These are phyloP conservation scores for Monarcha castaneiventris DNA, from an alignment of 2,113 vertebrate genomes.

Conservation along the genomic window DNA sequence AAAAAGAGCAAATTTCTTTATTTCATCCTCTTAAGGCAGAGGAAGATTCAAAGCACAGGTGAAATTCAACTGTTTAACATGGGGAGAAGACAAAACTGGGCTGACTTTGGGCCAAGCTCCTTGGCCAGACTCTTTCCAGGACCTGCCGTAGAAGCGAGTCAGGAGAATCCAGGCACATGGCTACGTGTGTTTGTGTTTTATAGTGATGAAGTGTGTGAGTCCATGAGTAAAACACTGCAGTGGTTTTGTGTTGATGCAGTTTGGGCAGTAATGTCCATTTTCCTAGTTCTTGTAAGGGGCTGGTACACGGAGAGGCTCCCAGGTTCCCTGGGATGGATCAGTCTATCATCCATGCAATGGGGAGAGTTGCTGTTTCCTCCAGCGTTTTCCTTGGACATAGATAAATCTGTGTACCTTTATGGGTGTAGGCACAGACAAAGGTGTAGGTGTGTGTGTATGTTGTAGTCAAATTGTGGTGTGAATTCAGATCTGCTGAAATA, in stretches of 20 bases:
- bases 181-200: accelerated
- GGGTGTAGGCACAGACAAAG: neutral
- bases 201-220: accelerated
- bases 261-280: accelerated
- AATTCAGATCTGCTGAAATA: neutral
- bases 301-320: neutral
- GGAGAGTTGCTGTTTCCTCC: neutral
- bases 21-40: neutral
- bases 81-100: neutral
- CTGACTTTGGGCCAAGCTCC: neutral
- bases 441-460: accelerated
- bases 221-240: too few species aligned
- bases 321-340: neutral
- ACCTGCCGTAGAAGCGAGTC: accelerated
- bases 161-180: neutral
- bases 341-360: accelerated
- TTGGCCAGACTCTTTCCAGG: neutral
- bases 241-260: neutral
- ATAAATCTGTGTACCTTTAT: neutral
- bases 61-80: neutral
- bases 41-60: neutral
- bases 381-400: accelerated
- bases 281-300: neutral
- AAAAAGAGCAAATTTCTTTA: neutral
- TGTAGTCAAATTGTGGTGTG: neutral